Conservation (phyloP, 2,113 vertebrate genomes). For the Myodes glareolus region DNA sequence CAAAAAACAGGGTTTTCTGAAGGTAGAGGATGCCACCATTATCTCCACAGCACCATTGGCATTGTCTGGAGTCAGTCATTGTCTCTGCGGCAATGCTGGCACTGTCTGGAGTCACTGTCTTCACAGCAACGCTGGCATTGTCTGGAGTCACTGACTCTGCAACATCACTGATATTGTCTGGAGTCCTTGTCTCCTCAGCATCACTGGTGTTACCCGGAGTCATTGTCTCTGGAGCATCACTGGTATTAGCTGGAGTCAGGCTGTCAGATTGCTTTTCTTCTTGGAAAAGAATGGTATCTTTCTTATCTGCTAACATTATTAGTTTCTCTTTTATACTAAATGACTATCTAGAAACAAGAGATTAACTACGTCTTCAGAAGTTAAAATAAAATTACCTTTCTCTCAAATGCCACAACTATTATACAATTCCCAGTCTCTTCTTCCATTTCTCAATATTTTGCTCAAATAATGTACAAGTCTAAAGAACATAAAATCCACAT, state of each 20-base stretch:
- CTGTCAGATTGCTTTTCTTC: not conserved
- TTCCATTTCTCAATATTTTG: conserved; percentile 53
- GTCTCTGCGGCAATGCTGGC: too few species aligned
- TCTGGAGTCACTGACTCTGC: too few species aligned
- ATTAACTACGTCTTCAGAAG: conserved; percentile 37
- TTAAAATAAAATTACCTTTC: conserved; percentile 59
- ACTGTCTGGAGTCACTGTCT: too few species aligned
- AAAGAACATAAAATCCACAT: conserved; percentile 58
- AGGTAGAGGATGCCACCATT: too few species aligned
- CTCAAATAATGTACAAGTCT: not conserved
- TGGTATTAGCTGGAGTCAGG: not conserved
- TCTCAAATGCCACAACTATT: conserved; percentile 37
- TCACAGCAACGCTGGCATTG: too few species aligned
- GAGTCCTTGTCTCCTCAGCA: too few species aligned
- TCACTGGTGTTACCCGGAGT: too few species aligned
- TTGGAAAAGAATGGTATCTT: not conserved
- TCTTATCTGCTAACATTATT: conserved; percentile 9
- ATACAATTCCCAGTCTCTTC: not conserved
- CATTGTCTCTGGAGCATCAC: too few species aligned
- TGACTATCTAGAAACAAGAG: conserved; percentile 9
- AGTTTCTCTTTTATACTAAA: conserved; percentile 38
- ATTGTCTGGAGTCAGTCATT: too few species aligned
- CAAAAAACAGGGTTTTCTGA: too few species aligned
- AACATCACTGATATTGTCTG: too few species aligned
- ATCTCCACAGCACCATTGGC: too few species aligned